Percentiles rank a stretch among this genome's conserved stretches.
Evolutionary conservation across 2,797 vertebrate genomes (phyloP).

Genomic region (Lepus oiostolus): DNA sequence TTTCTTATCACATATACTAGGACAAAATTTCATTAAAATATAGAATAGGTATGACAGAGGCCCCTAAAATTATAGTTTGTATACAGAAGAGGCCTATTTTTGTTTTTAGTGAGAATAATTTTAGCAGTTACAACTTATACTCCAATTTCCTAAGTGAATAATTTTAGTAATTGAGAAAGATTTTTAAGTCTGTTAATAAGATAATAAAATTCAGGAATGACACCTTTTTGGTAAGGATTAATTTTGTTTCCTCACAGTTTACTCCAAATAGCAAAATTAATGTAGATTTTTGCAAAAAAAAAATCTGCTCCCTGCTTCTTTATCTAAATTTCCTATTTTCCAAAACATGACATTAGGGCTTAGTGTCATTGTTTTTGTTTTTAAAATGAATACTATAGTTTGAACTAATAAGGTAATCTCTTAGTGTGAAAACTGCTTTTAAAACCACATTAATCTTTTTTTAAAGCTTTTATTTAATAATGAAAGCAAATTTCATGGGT

Average conservation of each 20-base stretch:
- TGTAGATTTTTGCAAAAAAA: conserved; percentile 1
- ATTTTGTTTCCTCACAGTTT: neutral
- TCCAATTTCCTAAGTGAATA: neutral
- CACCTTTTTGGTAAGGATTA: neutral
- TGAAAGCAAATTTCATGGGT: too few species aligned
- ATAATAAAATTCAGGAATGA: neutral
- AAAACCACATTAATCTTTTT: conserved; percentile 50
- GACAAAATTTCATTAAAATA: neutral
- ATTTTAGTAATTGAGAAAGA: neutral
- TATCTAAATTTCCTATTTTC: conserved; percentile 55
- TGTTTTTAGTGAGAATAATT: neutral
- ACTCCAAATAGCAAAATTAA: neutral
- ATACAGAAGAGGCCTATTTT: neutral
- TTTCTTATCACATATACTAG: neutral
- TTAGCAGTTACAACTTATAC: neutral
- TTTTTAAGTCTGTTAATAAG: conserved; percentile 12
- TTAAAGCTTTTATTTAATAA: too few species aligned
- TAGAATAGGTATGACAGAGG: neutral
- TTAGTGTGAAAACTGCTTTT: conserved; percentile 62
- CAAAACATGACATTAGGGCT: conserved; percentile 6
- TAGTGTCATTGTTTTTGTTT: conserved; percentile 1
- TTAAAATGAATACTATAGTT: conserved; percentile 51
- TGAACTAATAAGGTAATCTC: conserved; percentile 44
- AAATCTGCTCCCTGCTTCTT: neutral
- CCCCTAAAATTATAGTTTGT: neutral